phyloP scores from a whole-genome alignment of 2,797 vertebrate genomes.

The Rhabdomys pumilio region DNA sequence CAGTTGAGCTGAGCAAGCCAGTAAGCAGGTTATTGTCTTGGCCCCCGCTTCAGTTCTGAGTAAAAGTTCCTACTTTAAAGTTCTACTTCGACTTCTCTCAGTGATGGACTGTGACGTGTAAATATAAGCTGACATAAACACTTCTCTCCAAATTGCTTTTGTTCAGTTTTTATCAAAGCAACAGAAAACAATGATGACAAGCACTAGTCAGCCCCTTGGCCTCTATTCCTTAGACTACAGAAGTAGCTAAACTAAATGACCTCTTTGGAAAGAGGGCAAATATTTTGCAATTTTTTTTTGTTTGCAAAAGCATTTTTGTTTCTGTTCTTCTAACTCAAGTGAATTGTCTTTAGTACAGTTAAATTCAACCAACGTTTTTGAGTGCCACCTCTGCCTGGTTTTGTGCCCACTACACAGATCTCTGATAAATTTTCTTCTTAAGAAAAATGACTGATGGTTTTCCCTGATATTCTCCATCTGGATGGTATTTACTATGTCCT shows the following conservation, averaged over 20 bases:
- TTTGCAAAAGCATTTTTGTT: neutral
- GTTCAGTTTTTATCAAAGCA: neutral
- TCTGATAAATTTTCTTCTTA: slow-evolving; percentile 67
- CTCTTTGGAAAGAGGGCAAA: neutral
- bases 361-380: neutral
- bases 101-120: neutral
- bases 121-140: neutral
- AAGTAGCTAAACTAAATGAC: neutral
- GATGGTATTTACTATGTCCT: neutral
- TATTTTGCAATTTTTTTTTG: slow-evolving; percentile 20
- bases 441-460: slow-evolving; percentile 40
- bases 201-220: neutral
- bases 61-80: neutral
- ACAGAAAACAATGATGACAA: neutral
- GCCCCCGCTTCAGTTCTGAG: neutral
- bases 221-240: neutral
- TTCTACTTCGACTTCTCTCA: neutral
- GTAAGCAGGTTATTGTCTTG: neutral
- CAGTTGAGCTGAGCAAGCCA: neutral
- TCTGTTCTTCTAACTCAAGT: neutral
- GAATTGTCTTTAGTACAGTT: slow-evolving; percentile 48
- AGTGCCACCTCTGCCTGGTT: neutral
- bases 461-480: neutral
- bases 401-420: neutral
- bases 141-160: too few species aligned